Conservation (phyloP, 2,888 invertebrate species). For the Melikaiella ostensackeni region DNA sequence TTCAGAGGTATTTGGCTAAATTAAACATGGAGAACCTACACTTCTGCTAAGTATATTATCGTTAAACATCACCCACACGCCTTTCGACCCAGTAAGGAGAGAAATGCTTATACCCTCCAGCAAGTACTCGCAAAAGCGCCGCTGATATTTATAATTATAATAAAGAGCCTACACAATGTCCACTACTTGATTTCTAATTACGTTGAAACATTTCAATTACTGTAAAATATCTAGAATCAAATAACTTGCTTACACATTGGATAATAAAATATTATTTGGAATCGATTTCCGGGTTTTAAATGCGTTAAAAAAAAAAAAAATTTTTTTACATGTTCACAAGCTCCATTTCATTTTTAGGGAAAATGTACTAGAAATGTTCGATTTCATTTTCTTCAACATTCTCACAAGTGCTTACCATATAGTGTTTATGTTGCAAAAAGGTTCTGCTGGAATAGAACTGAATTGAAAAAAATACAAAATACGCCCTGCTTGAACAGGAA, state of each 20-base stretch:
- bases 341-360: too few species aligned
- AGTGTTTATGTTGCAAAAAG: too few species aligned
- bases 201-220: slow-evolving; percentile 9
- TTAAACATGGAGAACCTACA: neutral
- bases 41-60: neutral
- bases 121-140: neutral
- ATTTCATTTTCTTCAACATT: too few species aligned
- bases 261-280: neutral
- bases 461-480: too few species aligned
- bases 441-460: too few species aligned
- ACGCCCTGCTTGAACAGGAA: too few species aligned
- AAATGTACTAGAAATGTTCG: too few species aligned
- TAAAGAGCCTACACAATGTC: neutral
- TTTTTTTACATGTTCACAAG: too few species aligned
- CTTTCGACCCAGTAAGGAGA: slow-evolving; percentile 55
- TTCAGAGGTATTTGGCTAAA: neutral
- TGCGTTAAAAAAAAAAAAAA: too few species aligned
- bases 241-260: neutral
- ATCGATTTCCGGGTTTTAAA: neutral
- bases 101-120: slow-evolving; percentile 50
- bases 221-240: neutral
- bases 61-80: slow-evolving; percentile 59
- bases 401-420: too few species aligned
- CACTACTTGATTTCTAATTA: neutral
- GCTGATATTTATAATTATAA: slow-evolving; percentile 21